Base-by-base conservation (phyloP, 2,113 vertebrate species). In the Panthera uncia region DNA sequence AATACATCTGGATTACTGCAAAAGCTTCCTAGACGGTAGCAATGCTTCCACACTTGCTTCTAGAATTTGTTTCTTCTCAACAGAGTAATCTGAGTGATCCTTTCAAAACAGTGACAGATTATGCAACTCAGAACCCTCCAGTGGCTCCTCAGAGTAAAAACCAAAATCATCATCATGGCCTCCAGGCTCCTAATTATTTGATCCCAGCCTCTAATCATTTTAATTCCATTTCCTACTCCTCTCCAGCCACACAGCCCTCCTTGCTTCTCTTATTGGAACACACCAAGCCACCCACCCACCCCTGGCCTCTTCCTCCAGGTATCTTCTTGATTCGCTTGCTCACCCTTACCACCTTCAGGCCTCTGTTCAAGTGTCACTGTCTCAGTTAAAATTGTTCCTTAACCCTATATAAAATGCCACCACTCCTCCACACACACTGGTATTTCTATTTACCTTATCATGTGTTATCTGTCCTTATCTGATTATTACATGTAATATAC, bases 81-180 rank as follows among this genome's bases (percentile, higher is more conserved):
- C 19, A 83, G 3, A 16, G 7, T 16, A 80, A n/a, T 87, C 86
- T 88, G 33, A 92, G 45, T 61, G 48, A 91, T 88, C 66, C 73
- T 68, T 96, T 76, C 57, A 82, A 81, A 71, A 95, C 27, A 92
- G 45, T 57, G 57, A 96, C 71, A 38, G 61, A 79, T 36, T 45
- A 45, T 33, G 63, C 36, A 18, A 48, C 50, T 89, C 45, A 91
- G 81, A 79, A 94, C 27, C 23, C 38, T 79, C 29, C 15, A 48
- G 33, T 25, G 48, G 13, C 52, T 74, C 80, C 61, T 78, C 57
- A 88, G 79, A 79, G 90, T 50, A 66, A 68, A 73, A 95, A 19
- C 18, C 38, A 69, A 79, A 90, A 69, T 61, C 38, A 31, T n/a
- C 87, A 13, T 38, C 91, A 84, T 27, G 38, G 9, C 55, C 50